phyloP scores from a whole-genome alignment of 2,113 vertebrate genomes.

The Heterochromis multidens region DNA sequence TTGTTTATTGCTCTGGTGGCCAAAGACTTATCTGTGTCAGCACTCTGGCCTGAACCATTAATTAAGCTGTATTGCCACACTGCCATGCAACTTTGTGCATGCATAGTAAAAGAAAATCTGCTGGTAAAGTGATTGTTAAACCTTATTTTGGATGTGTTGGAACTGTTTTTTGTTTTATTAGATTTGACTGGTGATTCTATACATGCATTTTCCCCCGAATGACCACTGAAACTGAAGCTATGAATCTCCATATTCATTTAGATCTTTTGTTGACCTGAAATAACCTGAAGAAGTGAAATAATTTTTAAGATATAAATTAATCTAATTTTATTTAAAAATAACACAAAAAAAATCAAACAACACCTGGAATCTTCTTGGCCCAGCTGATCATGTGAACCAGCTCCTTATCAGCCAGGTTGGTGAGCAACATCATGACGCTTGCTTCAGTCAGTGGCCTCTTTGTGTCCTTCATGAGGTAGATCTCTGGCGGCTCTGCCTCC shows the following conservation, averaged over 20 bases:
- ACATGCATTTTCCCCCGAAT: not conserved
- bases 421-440: conserved; percentile 95
- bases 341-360: not conserved
- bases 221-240: not conserved
- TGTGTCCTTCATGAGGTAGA: conserved; percentile 85
- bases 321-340: not conserved
- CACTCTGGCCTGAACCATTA: not conserved
- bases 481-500: conserved; percentile 90
- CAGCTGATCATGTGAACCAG: conserved; percentile 97
- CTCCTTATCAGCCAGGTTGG: conserved; percentile 94
- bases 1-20: not conserved
- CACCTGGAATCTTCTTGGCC: conserved; percentile 97
- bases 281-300: not conserved
- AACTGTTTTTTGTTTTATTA: not conserved
- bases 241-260: not conserved
- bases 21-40: not conserved
- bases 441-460: conserved; percentile 88
- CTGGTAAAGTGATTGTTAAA: not conserved
- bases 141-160: not conserved
- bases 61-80: not conserved
- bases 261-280: not conserved
- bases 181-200: not conserved
- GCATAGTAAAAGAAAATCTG: not conserved
- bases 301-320: not conserved
- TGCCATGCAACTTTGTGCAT: not conserved